Evolutionary conservation across 2,888 invertebrate species (phyloP).

Genomic region (Nephrotoma flavescens): DNA sequence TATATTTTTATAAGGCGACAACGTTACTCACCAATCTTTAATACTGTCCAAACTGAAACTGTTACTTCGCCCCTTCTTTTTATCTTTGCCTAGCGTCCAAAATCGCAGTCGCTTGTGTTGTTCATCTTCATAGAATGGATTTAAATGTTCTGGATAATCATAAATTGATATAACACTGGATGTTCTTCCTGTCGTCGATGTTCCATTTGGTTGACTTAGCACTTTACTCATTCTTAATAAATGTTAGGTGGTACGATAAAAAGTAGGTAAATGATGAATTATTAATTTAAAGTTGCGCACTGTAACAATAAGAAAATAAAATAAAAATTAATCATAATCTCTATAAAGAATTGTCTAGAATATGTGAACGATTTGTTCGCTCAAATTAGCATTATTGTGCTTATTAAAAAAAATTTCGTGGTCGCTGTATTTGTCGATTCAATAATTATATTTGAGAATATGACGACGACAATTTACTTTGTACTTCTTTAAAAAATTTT

Average conservation of each 20-base stretch:
- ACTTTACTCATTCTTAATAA: not conserved
- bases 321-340: not conserved
- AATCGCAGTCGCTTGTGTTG: constrained; percentile 46
- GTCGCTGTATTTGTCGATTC: not conserved
- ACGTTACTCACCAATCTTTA: constrained; percentile 41
- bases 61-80: constrained; percentile 25
- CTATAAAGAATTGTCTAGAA: not conserved
- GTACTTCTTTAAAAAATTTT: not conserved
- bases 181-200: constrained; percentile 17
- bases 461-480: not conserved
- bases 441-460: not conserved
- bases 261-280: too few species aligned
- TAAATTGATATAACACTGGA: constrained; percentile 38
- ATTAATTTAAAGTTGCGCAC: not conserved
- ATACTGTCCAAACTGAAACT: constrained; percentile 47
- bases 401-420: not conserved
- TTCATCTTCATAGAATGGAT: constrained; percentile 57
- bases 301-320: not conserved
- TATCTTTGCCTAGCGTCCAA: constrained; percentile 18
- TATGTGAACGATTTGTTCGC: not conserved
- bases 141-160: constrained; percentile 62
- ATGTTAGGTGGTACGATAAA: not conserved
- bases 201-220: not conserved
- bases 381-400: not conserved
- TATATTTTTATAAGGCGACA: not conserved